These are phyloP conservation scores for Epinephelus awoara DNA, from an alignment of 2,797 vertebrate species.

Conservation along the genomic window DNA sequence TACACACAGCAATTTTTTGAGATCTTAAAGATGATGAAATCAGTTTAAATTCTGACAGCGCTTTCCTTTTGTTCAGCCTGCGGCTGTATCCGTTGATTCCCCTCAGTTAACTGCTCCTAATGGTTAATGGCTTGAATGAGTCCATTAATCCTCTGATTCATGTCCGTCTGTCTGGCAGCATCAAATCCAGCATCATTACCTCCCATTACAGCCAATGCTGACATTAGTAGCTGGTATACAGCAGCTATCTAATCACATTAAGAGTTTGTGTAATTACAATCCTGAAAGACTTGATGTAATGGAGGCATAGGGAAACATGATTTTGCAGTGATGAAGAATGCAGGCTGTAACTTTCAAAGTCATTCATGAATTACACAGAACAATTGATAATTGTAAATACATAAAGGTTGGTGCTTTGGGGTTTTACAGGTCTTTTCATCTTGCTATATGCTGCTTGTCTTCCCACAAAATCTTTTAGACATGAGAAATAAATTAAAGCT, in stretches of 20 bases:
- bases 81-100: slow-evolving; percentile 46
- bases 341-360: slow-evolving; percentile 19
- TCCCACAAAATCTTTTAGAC: neutral
- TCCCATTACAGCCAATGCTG: slow-evolving; percentile 66
- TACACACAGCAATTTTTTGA: neutral
- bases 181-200: slow-evolving; percentile 76
- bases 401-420: neutral
- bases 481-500: neutral
- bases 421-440: neutral
- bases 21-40: slow-evolving; percentile 42
- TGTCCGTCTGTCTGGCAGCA: slow-evolving; percentile 72
- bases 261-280: slow-evolving; percentile 62
- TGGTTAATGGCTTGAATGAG: slow-evolving; percentile 71
- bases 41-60: slow-evolving; percentile 29
- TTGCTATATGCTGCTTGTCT: neutral
- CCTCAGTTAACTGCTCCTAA: slow-evolving; percentile 65
- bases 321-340: slow-evolving; percentile 39
- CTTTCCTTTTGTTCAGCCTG: slow-evolving; percentile 49
- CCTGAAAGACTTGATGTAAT: slow-evolving; percentile 56
- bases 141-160: slow-evolving; percentile 78
- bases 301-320: slow-evolving; percentile 28
- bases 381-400: slow-evolving; percentile 4
- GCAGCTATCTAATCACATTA: slow-evolving; percentile 70
- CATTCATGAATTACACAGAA: slow-evolving; percentile 6
- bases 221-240: slow-evolving; percentile 64